Conservation (phyloP, 2,113 vertebrate species). For the Pterophyllum scalare region DNA sequence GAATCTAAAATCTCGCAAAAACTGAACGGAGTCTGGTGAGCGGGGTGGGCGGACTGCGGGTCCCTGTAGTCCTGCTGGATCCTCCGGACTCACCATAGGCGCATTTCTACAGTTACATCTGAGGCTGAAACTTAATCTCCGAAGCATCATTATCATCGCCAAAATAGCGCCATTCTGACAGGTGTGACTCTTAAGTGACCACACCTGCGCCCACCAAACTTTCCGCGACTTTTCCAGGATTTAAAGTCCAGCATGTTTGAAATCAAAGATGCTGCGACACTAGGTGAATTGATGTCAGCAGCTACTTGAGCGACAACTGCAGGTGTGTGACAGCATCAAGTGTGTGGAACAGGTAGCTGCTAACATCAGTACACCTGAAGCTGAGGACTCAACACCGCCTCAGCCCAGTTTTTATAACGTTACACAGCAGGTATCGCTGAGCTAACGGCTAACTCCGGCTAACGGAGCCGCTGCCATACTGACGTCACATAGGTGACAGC, state of each 20-base stretch:
- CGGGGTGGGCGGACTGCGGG: not conserved
- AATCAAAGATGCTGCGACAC: not conserved
- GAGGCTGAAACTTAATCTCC: not conserved
- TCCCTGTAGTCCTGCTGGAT: not conserved
- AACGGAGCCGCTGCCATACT: not conserved
- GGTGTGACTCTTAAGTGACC: not conserved
- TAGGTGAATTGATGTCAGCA: not conserved
- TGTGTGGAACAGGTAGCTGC: not conserved
- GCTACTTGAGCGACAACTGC: not conserved
- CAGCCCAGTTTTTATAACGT: not conserved
- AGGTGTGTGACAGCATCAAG: not conserved
- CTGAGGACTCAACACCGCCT: not conserved
- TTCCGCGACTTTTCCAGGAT: not conserved
- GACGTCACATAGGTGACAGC: not conserved
- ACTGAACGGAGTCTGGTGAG: not conserved
- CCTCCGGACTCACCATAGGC: not conserved
- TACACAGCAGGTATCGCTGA: not conserved
- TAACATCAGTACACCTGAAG: not conserved
- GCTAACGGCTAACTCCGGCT: conserved; percentile 20
- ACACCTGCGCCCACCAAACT: not conserved
- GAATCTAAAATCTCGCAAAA: not conserved
- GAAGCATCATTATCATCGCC: not conserved
- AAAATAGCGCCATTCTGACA: not conserved
- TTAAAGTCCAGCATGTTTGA: not conserved
- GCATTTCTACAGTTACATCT: not conserved